Evolutionary conservation across 1,140 invertebrate species (phyloP).

Genomic region (Hylaeus anthracinus): DNA sequence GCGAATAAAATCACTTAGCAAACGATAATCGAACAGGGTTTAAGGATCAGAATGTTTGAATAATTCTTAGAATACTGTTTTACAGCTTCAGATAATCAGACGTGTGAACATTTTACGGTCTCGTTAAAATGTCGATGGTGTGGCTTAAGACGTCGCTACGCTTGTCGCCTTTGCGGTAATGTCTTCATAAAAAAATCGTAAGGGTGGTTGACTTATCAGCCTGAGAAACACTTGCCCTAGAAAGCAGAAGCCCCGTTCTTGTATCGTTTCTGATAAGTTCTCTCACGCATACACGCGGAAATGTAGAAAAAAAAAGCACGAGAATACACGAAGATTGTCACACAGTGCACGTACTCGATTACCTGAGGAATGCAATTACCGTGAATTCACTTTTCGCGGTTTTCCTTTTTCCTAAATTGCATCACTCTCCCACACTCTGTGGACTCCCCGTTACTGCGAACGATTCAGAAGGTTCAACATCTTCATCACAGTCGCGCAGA

Average conservation of each 20-base stretch:
- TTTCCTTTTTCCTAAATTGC: not conserved
- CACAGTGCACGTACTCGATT: slow-evolving; percentile 52
- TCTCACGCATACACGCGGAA: not conserved
- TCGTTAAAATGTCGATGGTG: not conserved
- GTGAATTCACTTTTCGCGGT: slow-evolving; percentile 14
- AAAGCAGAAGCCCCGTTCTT: slow-evolving; percentile 25
- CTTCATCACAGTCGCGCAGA: too few relatives aligned
- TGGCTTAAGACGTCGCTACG: not conserved
- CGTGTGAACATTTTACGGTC: not conserved
- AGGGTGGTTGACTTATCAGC: slow-evolving; percentile 57
- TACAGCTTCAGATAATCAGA: not conserved
- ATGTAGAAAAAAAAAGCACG: slow-evolving; percentile 7
- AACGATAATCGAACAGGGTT: not conserved
- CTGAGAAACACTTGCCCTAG: slow-evolving; percentile 58
- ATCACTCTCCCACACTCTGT: not conserved
- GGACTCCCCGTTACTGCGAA: not conserved
- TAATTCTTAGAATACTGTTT: not conserved
- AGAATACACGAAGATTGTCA: slow-evolving; percentile 33
- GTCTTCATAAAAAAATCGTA: slow-evolving; percentile 47
- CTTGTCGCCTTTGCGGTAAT: slow-evolving; percentile 57
- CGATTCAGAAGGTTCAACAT: not conserved
- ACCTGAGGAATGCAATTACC: slow-evolving; percentile 42
- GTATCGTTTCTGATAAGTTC: slow-evolving; percentile 32
- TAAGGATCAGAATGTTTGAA: not conserved
- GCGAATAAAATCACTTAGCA: too few relatives aligned